Evolutionary conservation across 2,888 invertebrate species (phyloP), one percentile per base, ranked within the genome.

Genomic region (Beris chalybata): DNA sequence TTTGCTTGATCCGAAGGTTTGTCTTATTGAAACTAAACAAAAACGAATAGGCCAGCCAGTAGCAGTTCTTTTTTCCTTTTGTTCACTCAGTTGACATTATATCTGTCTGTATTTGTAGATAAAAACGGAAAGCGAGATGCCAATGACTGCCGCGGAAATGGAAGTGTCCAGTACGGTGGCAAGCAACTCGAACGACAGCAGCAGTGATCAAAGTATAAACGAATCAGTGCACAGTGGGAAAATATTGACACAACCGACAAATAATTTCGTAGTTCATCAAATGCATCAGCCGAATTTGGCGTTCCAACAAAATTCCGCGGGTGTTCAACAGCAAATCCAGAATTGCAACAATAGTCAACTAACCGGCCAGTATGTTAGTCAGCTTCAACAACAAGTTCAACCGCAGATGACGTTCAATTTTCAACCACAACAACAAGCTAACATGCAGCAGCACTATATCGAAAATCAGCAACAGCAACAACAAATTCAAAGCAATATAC

Each of bases 111-210:
- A 38, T 38, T 38, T 38, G 9, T 13, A 59, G 58, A 13, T 59
- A 11, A 59, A 59, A 43, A 15, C n/a, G 1, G 50, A 38, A 22
- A 22, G n/a, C n/a, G 52, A 61, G n/a, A 52, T 15, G 9, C 61
- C n/a, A 56, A n/a, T 13, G n/a, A 13, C 38, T 15, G 76, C 76
- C 4, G 86, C 86, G 4, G 87, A 87, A 77, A 85, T 86, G 74
- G 84, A 85, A 69, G 85, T 86, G 1, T 83, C 85, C 7, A 85
- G 85, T 73, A 84, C 85, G 1, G 83, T 85, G 13, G 79, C 67
- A 11, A 70, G 67, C 50, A 68, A 64, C 64, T 67, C 68, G n/a
- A 67, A 65, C 65, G 65, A 67, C 43, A 66, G 67, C 57, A 67
- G 65, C 47, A 65, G 67, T 32, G 65, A 68, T 59, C 66, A 69